A percentile compares a stretch with the other conserved stretches of the same genome.
Evolutionary conservation across 2,797 vertebrate genomes (phyloP).

Genomic region (Vespertilio murinus): DNA sequence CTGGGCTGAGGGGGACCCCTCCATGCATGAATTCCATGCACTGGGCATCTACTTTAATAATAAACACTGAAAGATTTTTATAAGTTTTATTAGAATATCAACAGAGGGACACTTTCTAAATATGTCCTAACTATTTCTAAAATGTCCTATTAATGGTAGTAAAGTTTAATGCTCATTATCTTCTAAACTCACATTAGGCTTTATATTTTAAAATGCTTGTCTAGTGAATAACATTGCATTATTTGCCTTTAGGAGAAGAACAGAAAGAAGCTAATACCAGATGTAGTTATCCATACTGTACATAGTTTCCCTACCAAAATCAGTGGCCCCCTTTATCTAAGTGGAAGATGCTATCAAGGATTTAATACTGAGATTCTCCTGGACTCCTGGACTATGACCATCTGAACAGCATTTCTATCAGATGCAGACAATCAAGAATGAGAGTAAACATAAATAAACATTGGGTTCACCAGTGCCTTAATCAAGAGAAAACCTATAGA

Average conservation of each 20-base stretch:
- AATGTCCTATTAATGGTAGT: background rate
- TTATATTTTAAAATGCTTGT: conserved; percentile 19
- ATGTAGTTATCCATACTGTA: background rate
- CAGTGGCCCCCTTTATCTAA: background rate
- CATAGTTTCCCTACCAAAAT: background rate
- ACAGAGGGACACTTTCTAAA: background rate
- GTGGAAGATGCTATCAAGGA: background rate
- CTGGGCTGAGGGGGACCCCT: too few relatives aligned
- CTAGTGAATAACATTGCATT: background rate
- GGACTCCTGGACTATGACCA: background rate
- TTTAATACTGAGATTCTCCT: conserved; percentile 25
- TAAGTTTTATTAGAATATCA: background rate
- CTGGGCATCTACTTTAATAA: background rate
- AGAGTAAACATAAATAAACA: background rate
- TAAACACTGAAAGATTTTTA: background rate
- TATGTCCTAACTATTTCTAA: background rate
- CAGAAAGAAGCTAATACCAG: background rate
- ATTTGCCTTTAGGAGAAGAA: background rate
- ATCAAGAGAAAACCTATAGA: background rate
- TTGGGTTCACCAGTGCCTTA: background rate
- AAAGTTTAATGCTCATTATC: background rate
- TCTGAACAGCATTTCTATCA: background rate
- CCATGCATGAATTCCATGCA: too few relatives aligned
- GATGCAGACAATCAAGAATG: background rate
- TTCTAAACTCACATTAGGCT: background rate